Conservation (phyloP, 2,113 vertebrate genomes). For the Chamaea fasciata region DNA sequence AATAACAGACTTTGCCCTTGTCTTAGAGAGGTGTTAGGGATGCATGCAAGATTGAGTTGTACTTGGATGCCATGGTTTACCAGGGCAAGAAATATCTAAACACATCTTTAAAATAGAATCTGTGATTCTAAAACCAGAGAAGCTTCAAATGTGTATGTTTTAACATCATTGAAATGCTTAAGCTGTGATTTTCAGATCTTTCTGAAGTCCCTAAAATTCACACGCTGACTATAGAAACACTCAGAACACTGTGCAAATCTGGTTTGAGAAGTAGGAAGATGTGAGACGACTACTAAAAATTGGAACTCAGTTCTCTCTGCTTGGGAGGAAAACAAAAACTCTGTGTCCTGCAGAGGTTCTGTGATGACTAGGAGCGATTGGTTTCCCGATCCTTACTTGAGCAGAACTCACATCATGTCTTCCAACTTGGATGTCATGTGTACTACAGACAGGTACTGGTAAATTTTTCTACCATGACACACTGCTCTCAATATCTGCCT, state of each 20-base stretch:
- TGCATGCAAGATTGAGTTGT: background rate
- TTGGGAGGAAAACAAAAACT: background rate
- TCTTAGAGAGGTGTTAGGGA: background rate
- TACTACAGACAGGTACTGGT: background rate
- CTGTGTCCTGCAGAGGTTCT: background rate
- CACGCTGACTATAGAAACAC: background rate
- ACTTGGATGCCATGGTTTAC: background rate
- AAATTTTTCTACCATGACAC: background rate
- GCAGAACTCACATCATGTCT: background rate
- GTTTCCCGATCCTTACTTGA: background rate
- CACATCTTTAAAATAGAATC: background rate
- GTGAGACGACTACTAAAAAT: background rate
- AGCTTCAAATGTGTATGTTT: background rate
- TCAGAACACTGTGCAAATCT: background rate
- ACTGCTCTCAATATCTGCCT: background rate
- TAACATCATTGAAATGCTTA: background rate
- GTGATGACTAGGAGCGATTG: fast-evolving
- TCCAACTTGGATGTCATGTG: background rate
- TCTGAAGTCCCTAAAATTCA: background rate
- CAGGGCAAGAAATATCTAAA: background rate
- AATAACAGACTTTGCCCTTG: background rate
- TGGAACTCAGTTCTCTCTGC: background rate
- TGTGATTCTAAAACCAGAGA: background rate
- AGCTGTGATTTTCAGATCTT: background rate
- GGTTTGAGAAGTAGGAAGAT: background rate